phyloP scores from a whole-genome alignment of 2,113 vertebrate species.

The Sebastes fasciatus region DNA sequence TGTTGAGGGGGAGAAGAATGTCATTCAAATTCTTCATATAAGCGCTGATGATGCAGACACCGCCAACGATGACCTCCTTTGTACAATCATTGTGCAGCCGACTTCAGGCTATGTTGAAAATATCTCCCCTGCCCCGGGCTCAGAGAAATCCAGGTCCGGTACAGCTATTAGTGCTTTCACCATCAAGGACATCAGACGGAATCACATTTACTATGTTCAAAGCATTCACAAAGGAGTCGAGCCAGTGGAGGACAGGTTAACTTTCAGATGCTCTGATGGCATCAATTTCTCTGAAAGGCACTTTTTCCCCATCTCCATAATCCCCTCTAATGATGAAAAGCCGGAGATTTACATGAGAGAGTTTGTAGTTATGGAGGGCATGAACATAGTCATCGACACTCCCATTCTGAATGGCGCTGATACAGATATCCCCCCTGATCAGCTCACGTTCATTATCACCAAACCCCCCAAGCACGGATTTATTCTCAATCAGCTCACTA shows the following conservation, averaged over 20 bases:
- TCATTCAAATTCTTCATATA: slow-evolving; percentile 87
- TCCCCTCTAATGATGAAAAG: slow-evolving; percentile 92
- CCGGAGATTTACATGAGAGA: slow-evolving; percentile 93
- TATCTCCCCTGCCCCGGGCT: slow-evolving; percentile 95
- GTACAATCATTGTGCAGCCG: slow-evolving; percentile 93
- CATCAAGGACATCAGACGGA: slow-evolving; percentile 91
- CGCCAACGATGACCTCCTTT: slow-evolving; percentile 90
- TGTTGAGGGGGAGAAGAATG: slow-evolving; percentile 88
- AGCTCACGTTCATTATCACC: slow-evolving; percentile 88
- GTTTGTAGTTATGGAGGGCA: slow-evolving; percentile 98
- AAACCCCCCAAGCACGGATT: slow-evolving; percentile 89
- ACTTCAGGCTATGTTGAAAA: slow-evolving; percentile 94
- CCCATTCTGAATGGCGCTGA: slow-evolving; percentile 93
- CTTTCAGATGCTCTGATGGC: slow-evolving; percentile 95
- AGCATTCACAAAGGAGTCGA: slow-evolving; percentile 94
- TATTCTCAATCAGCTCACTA: slow-evolving; percentile 90
- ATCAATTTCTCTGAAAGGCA: slow-evolving; percentile 93
- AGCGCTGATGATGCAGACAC: slow-evolving; percentile 90
- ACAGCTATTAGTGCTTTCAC: slow-evolving; percentile 93
- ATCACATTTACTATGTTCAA: slow-evolving; percentile 95
- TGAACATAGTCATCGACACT: slow-evolving; percentile 94
- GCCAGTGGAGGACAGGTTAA: slow-evolving; percentile 93
- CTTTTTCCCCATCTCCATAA: slow-evolving; percentile 91
- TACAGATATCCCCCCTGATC: slow-evolving; percentile 88
- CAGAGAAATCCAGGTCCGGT: slow-evolving; percentile 96